Base-by-base conservation (phyloP, 2,888 invertebrate genomes). In the Brenthis daphne region DNA sequence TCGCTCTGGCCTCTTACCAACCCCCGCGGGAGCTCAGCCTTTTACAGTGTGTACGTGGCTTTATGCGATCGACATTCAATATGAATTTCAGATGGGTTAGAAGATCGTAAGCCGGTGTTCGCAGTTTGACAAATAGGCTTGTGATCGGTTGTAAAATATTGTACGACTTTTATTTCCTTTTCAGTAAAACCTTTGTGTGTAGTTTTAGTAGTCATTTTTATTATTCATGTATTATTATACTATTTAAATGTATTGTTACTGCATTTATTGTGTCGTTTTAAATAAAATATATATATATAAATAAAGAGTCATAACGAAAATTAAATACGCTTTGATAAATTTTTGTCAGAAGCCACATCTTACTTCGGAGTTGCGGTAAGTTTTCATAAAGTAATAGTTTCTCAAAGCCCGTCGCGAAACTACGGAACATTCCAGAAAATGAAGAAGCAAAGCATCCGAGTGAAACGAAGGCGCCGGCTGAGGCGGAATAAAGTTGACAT, bases 401-500 rank as follows among this genome's bases (percentile, higher is more conserved):
- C 88, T 91, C 89, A 91, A 92, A 92, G 91, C 89, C 85, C 86
- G 90, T 87, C 89, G 88, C 86, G 86, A 85, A 88, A 90, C 86
- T 88, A 82, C 81, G 82, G 86, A 88, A 86, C 89, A 88, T 92
- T 89, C 88, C 82, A 85, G 85, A 90, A 92, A 92, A 91, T 90
- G 90, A 86, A 88, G 90, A 87, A 87, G 89, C 86, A 83, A 90
- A 84, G 85, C 89, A 89, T 84, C 85, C 83, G 85, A 87, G 85
- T 88, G 89, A 85, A 90, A 87, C 86, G 90, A 80, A 87, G 86
- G 82, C 86, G 85, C 78, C 76, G 89, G 90, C 87, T 90, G 91
- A 88, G 84, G 88, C 87, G 90, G 89, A 92, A 90, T 91, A 91
- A 89, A 91, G 90, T 92, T 92, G 92, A 92, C 92, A 92, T 92